phyloP scores from a whole-genome alignment of 2,888 invertebrate genomes.

The Sarcophaga rosellei region DNA sequence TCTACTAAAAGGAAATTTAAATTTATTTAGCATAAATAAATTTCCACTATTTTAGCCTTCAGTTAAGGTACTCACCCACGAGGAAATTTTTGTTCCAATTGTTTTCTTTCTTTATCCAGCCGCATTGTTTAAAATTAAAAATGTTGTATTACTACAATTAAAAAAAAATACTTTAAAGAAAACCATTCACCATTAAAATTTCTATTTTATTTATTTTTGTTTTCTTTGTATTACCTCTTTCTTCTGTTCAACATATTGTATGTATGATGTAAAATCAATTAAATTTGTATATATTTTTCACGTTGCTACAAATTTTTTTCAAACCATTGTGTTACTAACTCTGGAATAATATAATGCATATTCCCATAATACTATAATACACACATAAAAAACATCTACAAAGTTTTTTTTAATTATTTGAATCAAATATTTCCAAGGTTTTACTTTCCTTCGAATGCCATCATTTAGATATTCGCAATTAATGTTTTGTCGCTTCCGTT shows the following conservation, averaged over 20 bases:
- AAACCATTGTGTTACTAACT: slow-evolving; percentile 19
- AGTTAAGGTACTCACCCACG: slow-evolving; percentile 37
- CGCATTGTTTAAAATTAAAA: slow-evolving; percentile 31
- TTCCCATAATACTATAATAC: slow-evolving; percentile 40
- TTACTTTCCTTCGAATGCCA: slow-evolving; percentile 17
- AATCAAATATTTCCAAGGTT: slow-evolving; percentile 25
- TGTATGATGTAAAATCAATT: slow-evolving; percentile 53
- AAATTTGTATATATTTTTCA: slow-evolving; percentile 45
- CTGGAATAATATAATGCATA: not conserved
- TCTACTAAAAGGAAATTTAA: no score
- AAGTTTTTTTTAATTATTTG: not conserved
- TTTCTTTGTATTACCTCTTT: slow-evolving; percentile 36
- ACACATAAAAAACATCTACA: not conserved
- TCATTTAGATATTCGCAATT: slow-evolving; percentile 15
- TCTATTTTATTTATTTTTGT: slow-evolving; percentile 29
- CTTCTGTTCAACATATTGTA: not conserved
- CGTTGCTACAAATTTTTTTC: slow-evolving; percentile 31
- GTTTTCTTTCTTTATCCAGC: slow-evolving; percentile 30
- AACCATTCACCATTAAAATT: slow-evolving; percentile 58
- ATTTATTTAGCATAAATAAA: no score
- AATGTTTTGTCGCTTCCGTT: slow-evolving; percentile 20
- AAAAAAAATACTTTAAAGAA: slow-evolving; percentile 23
- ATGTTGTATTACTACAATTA: slow-evolving; percentile 33
- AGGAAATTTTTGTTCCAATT: slow-evolving; percentile 42
- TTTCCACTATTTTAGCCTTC: not conserved